Base-by-base conservation (phyloP, 2,113 vertebrate species). In the Fulmarus glacialis region DNA sequence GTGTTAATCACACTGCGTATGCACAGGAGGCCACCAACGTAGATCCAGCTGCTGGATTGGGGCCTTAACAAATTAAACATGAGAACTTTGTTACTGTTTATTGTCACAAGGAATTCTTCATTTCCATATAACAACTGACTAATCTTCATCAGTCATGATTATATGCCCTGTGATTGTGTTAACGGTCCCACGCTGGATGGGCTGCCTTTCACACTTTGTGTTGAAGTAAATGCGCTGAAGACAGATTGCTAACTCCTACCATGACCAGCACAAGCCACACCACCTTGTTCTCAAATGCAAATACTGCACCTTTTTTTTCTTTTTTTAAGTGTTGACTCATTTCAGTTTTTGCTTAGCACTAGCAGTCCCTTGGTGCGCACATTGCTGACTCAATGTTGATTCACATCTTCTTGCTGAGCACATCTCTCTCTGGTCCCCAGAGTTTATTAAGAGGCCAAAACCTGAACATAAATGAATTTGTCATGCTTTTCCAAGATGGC, bases 331-430 rank as follows among this genome's bases (percentile, higher is more conserved):
- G 20, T 90, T 91, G 90, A 94, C 81, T 96, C 78, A 93, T 68
- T 89, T 66, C 68, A 72, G 36, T 32, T 96, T 92, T 89, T 89
- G 93, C 95, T 91, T 89, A 84, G 82, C 83, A 42, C 55, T 64
- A 86, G 93, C 72, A 89, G 87, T 58, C 92, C 79, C 90, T 45
- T 43, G 73, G 93, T 92, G 81, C 82, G 38, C 48, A 24, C 63
- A 50, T 3, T 96, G 95, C 97, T 97, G 97, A 97, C 93, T 96
- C 97, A 93, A 29, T 29, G 55, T 80, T 87, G 87, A 95, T 93
- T 97, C 95, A 92, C 60, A 66, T 92, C 92, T 87, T 96, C 71
- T 72, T 94, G 94, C 97, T 93, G 93, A 94, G 77, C 68, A 82
- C 93, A 95, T 94, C 91, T 32, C 71, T 70, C 81, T 53, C 55